Evolutionary conservation across 2,888 invertebrate genomes (phyloP).

Genomic region (Melanophora roralis): DNA sequence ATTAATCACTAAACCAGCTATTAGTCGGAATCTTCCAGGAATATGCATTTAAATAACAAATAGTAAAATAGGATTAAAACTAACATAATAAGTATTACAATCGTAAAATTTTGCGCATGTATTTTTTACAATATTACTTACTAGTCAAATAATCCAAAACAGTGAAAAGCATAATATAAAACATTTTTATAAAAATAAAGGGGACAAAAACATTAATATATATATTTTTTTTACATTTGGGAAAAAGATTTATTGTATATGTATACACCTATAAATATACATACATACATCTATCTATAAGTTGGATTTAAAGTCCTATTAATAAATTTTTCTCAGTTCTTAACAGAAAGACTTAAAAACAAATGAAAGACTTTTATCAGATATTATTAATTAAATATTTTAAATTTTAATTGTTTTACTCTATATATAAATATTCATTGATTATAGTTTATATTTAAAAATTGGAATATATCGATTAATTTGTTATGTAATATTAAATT

Average conservation of each 20-base stretch:
- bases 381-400: conserved; percentile 7
- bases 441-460: not conserved
- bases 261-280: not conserved
- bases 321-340: conserved; percentile 26
- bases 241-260: too few relatives aligned
- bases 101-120: conserved; percentile 41
- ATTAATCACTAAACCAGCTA: conserved; percentile 34
- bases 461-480: not conserved
- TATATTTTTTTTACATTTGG: not conserved
- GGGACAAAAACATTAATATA: not conserved
- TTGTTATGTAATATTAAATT: conserved; percentile 6
- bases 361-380: conserved; percentile 44
- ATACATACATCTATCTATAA: not conserved
- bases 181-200: too few relatives aligned
- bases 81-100: conserved; percentile 41
- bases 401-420: not conserved
- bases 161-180: not conserved
- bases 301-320: not conserved
- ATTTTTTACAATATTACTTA: conserved; percentile 45
- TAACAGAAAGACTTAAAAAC: conserved; percentile 44
- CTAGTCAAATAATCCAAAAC: conserved; percentile 52
- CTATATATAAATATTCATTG: not conserved
- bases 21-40: conserved; percentile 49
- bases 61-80: not conserved
- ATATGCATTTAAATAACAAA: conserved; percentile 49